A percentile compares a stretch with the other conserved stretches of the same genome.
These are phyloP conservation scores for Argopecten irradians DNA, from an alignment of 1,140 invertebrate genomes.

Conservation along the genomic window DNA sequence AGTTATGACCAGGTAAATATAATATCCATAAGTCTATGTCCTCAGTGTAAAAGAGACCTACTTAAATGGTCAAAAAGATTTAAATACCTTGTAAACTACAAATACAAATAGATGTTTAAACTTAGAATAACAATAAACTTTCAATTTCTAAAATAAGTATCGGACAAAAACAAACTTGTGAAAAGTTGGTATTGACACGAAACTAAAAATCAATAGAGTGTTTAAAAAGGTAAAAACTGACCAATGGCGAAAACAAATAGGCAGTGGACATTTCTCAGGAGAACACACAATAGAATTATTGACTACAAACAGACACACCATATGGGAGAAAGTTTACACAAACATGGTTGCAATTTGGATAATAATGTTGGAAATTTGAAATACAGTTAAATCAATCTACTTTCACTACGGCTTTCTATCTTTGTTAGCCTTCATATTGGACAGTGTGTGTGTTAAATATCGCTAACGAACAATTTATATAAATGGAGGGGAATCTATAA, in stretches of 20 bases:
- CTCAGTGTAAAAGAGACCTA: not conserved
- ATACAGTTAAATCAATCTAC: not conserved
- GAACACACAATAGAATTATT: not conserved
- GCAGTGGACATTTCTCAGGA: conserved; percentile 15
- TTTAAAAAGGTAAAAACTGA: not conserved
- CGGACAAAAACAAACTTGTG: not conserved
- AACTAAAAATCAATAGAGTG: not conserved
- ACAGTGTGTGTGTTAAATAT: too few relatives aligned
- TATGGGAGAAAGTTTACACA: not conserved
- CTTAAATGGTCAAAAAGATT: not conserved
- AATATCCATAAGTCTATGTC: not conserved
- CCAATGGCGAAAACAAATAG: not conserved
- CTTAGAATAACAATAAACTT: not conserved
- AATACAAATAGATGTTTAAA: too few relatives aligned
- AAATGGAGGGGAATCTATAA: too few relatives aligned
- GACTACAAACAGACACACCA: not conserved
- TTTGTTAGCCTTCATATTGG: too few relatives aligned
- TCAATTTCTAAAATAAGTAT: not conserved
- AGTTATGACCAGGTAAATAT: not conserved
- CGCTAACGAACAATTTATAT: too few relatives aligned
- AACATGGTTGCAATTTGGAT: not conserved
- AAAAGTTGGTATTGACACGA: not conserved
- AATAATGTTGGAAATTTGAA: not conserved
- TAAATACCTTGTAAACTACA: not conserved
- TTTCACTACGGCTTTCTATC: too few relatives aligned